These are phyloP conservation scores for Danio jaintianensis DNA, from an alignment of 2,797 vertebrate genomes.

Conservation along the genomic window DNA sequence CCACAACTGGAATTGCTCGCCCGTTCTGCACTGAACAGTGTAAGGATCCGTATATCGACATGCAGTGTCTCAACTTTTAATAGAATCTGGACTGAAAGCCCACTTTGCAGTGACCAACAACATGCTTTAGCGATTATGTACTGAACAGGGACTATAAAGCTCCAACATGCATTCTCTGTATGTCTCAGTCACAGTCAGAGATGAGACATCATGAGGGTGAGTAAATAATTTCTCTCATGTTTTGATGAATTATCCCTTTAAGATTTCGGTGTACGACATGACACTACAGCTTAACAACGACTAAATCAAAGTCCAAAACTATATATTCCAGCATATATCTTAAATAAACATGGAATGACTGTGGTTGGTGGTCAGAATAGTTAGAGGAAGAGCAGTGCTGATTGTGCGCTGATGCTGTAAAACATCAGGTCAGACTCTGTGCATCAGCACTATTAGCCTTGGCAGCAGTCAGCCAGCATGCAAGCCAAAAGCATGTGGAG, in stretches of 20 bases:
- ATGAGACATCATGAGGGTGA: not conserved
- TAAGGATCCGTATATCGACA: too few species aligned
- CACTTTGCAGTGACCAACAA: too few species aligned
- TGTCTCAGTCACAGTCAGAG: not conserved
- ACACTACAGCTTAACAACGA: not conserved
- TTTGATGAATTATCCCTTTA: not conserved
- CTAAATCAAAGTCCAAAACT: not conserved
- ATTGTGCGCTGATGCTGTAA: conserved; percentile 21
- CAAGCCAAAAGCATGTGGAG: conserved; percentile 30
- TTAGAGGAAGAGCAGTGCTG: conserved; percentile 9
- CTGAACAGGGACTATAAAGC: not conserved
- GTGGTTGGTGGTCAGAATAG: not conserved
- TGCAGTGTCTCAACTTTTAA: too few species aligned
- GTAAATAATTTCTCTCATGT: not conserved
- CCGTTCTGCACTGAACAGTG: too few species aligned
- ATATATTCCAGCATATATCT: not conserved
- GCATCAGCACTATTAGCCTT: conserved; percentile 30
- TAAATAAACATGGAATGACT: conserved; percentile 10
- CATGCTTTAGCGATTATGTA: too few species aligned
- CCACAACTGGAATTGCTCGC: too few species aligned
- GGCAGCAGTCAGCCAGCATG: conserved; percentile 48
- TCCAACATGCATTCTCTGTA: not conserved
- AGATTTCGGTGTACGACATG: not conserved
- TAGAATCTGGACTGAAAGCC: too few species aligned
- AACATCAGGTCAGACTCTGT: conserved; percentile 27